Conservation (phyloP, 2,888 invertebrate genomes). For the Ethmia dodecea region DNA sequence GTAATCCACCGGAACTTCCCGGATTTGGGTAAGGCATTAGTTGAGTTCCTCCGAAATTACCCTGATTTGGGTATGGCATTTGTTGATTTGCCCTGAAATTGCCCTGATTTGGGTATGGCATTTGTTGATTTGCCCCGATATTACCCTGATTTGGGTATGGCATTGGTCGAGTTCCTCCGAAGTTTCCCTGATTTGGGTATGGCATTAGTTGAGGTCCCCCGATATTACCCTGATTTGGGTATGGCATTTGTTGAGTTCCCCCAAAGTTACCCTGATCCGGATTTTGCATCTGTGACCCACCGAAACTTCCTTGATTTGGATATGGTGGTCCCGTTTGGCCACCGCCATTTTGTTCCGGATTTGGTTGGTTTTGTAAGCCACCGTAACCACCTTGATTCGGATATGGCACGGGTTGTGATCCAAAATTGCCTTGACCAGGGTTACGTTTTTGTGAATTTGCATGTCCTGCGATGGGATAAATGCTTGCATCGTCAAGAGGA, state of each 20-base stretch:
- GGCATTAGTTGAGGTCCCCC: not conserved
- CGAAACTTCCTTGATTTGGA: conserved; percentile 16
- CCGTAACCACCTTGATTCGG: conserved; percentile 8
- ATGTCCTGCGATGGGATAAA: not conserved
- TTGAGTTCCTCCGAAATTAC: conserved; percentile 14
- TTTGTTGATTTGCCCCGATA: conserved; percentile 1
- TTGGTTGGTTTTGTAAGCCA: too few relatives aligned
- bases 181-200: conserved; percentile 5
- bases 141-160: conserved; percentile 14
- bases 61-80: conserved; percentile 2
- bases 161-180: not conserved
- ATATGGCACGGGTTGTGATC: conserved; percentile 1
- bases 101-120: conserved; percentile 18
- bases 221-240: conserved; percentile 8
- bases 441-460: conserved; percentile 2
- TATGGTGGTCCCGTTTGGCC: conserved; percentile 5
- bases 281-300: conserved; percentile 5
- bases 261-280: conserved; percentile 4
- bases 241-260: not conserved
- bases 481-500: conserved; percentile 9
- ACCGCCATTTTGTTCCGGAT: not conserved
- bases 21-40: conserved; percentile 1
- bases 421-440: conserved; percentile 17
- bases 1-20: conserved; percentile 2
- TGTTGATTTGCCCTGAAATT: conserved; percentile 13